phyloP scores from a whole-genome alignment of 2,888 invertebrate genomes.

The Acanthosoma haemorrhoidale region DNA sequence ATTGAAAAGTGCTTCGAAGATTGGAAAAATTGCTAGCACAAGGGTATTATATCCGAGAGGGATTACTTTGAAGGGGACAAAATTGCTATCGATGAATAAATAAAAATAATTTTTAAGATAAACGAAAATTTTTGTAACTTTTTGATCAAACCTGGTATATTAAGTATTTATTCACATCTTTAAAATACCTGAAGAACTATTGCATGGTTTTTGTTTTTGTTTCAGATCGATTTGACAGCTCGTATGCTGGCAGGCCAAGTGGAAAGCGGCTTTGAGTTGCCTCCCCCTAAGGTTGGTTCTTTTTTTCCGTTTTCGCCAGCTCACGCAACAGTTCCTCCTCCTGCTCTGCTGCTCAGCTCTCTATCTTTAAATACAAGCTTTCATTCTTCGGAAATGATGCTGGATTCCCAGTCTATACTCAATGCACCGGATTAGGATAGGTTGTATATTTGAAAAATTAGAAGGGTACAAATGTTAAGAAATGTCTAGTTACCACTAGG shows the following conservation, averaged over 20 bases:
- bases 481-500: not conserved
- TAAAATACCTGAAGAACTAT: too few relatives aligned
- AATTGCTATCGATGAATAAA: too few relatives aligned
- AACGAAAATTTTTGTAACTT: too few relatives aligned
- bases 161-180: too few relatives aligned
- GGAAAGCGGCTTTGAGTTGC: slow-evolving; percentile 11
- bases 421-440: slow-evolving; percentile 56
- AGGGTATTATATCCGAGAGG: too few relatives aligned
- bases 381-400: slow-evolving; percentile 56
- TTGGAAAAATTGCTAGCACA: too few relatives aligned
- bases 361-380: slow-evolving; percentile 55
- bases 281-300: slow-evolving; percentile 44
- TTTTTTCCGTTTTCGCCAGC: slow-evolving; percentile 50
- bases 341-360: slow-evolving; percentile 48
- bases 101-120: too few relatives aligned
- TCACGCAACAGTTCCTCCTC: slow-evolving; percentile 49
- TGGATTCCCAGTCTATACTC: slow-evolving; percentile 64
- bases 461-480: not conserved
- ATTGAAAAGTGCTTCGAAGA: too few relatives aligned
- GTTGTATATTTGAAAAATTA: not conserved
- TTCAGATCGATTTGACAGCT: slow-evolving; percentile 34
- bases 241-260: slow-evolving; percentile 27
- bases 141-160: too few relatives aligned
- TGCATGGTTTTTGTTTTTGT: slow-evolving; percentile 13
- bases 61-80: too few relatives aligned